A percentile compares a stretch with the other conserved stretches of the same genome.
Conservation (phyloP, 1,140 invertebrate species). For the Philopotamus ludificatus region DNA sequence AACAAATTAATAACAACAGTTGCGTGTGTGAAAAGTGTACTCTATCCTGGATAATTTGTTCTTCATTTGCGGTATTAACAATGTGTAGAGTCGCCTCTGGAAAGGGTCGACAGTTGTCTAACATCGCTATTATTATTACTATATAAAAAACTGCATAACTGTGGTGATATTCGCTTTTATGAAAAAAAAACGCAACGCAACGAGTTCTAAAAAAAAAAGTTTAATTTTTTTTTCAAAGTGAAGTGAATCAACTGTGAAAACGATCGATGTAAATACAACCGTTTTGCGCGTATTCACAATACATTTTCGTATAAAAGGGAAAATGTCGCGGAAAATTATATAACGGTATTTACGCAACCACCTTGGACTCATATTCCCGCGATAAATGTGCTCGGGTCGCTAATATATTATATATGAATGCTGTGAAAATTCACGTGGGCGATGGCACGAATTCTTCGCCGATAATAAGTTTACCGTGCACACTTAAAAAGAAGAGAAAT, state of each 20-base stretch:
- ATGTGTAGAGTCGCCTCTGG: neutral
- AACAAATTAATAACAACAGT: conserved; percentile 22
- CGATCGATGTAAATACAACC: too few species aligned
- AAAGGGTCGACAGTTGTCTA: neutral
- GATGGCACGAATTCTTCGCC: conserved; percentile 28
- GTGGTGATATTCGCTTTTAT: neutral
- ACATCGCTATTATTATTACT: conserved; percentile 7
- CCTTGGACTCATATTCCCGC: conserved; percentile 14
- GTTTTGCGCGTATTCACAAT: too few species aligned
- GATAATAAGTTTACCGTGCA: conserved; percentile 21
- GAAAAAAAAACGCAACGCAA: neutral
- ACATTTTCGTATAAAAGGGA: neutral
- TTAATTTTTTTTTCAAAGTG: neutral
- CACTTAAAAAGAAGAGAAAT: conserved; percentile 27
- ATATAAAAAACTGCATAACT: neutral
- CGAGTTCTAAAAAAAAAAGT: conserved; percentile 7
- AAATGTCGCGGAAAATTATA: conserved; percentile 5
- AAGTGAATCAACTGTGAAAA: neutral
- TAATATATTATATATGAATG: conserved; percentile 13
- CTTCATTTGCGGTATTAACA: neutral
- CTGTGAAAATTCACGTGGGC: conserved; percentile 27
- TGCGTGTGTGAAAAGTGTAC: conserved; percentile 17
- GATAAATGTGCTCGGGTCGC: conserved; percentile 5
- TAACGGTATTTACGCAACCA: conserved; percentile 25
- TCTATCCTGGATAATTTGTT: neutral